Evolutionary conservation across 1,140 invertebrate species (phyloP).

Genomic region (Zaprionus taronus): DNA sequence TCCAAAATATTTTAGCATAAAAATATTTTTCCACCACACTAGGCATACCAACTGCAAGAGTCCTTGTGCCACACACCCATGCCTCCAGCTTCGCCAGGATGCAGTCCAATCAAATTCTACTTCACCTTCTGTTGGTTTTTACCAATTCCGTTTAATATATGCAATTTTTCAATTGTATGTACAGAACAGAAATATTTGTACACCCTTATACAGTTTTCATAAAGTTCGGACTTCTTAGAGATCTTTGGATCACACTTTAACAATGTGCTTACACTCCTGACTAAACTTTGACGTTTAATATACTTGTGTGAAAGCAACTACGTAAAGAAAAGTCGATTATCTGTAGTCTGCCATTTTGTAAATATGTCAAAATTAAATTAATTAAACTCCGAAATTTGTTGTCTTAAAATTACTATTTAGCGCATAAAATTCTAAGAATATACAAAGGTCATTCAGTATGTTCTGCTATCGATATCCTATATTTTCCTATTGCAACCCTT

Average conservation of each 20-base stretch:
- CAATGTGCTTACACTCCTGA: too few species aligned
- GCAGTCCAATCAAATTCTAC: conserved; percentile 5
- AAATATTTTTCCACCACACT: conserved; percentile 70
- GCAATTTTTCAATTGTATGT: conserved; percentile 9
- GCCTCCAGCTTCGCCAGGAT: not conserved
- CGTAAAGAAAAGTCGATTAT: not conserved
- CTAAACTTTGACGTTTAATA: too few species aligned
- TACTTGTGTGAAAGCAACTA: not conserved
- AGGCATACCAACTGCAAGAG: not conserved
- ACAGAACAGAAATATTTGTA: too few species aligned
- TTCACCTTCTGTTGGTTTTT: not conserved
- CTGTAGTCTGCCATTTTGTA: not conserved
- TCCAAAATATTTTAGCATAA: conserved; percentile 81
- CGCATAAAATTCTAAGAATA: not conserved
- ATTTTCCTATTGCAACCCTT: not conserved
- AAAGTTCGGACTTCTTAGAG: too few species aligned
- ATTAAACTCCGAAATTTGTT: not conserved
- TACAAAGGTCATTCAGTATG: conserved; percentile 15
- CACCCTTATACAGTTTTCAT: too few species aligned
- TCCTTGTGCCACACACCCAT: not conserved
- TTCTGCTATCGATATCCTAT: not conserved
- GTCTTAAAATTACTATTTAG: not conserved
- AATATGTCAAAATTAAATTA: conserved; percentile 15
- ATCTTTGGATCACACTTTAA: too few species aligned
- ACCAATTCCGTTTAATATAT: conserved; percentile 18